Evolutionary conservation across 2,113 vertebrate genomes (phyloP).

Genomic region (Hippocampus comes): DNA sequence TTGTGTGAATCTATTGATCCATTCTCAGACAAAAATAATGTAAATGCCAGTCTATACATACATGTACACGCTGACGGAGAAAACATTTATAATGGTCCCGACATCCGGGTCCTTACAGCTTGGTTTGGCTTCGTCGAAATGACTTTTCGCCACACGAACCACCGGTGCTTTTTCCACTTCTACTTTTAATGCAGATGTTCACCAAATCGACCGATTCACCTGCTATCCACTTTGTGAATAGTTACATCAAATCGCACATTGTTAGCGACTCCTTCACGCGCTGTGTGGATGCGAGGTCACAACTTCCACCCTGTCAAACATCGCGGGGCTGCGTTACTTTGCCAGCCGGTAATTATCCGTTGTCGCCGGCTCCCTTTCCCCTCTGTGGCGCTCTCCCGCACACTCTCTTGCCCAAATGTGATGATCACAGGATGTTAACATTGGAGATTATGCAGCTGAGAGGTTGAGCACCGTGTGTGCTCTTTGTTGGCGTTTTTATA

Average conservation of each 20-base stretch:
- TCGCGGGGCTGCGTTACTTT: conserved; percentile 31
- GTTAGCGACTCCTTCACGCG: conserved; percentile 23
- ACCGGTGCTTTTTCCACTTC: not conserved
- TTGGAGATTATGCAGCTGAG: conserved; percentile 48
- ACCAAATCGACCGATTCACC: not conserved
- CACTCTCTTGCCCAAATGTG: conserved; percentile 51
- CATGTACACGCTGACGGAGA: not conserved
- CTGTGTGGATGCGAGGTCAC: conserved; percentile 45
- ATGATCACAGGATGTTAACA: conserved; percentile 65
- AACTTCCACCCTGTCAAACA: conserved; percentile 53
- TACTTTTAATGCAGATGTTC: not conserved
- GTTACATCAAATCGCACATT: conserved; percentile 24
- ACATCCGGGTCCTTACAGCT: not conserved
- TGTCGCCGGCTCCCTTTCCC: conserved; percentile 38
- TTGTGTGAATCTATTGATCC: too few relatives aligned
- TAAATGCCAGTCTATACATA: too few relatives aligned
- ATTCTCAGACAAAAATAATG: too few relatives aligned
- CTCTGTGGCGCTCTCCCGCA: conserved; percentile 26
- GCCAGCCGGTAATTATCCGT: conserved; percentile 62
- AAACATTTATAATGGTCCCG: not conserved
- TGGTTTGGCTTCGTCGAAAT: not conserved
- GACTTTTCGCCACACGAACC: not conserved
- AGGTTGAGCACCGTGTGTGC: conserved; percentile 33
- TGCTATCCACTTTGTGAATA: not conserved
- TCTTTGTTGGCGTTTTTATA: not conserved